These are phyloP conservation scores for Ammodytes marinus DNA, from an alignment of 2,113 vertebrate species.

Conservation along the genomic window DNA sequence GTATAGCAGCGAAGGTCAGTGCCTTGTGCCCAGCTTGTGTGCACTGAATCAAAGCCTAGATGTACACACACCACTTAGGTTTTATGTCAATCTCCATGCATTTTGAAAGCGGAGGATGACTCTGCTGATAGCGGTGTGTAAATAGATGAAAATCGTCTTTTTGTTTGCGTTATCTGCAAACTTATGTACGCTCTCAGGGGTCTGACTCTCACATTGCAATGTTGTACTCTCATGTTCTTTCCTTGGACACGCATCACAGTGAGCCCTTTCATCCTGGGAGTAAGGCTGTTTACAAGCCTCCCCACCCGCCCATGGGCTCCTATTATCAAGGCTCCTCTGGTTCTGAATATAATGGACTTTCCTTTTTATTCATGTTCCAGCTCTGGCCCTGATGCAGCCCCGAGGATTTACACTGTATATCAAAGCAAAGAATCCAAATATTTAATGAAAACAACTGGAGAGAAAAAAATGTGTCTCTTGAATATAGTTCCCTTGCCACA, in stretches of 20 bases:
- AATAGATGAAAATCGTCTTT: conserved; percentile 61
- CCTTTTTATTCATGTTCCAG: conserved; percentile 61
- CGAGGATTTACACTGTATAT: conserved; percentile 42
- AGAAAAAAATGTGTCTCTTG: conserved; percentile 4
- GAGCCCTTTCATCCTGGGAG: conserved; percentile 64
- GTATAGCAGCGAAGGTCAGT: conserved; percentile 71
- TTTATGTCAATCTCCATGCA: conserved; percentile 49
- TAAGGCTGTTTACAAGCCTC: conserved; percentile 63
- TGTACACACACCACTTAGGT: conserved; percentile 53
- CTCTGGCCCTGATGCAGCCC: conserved; percentile 55
- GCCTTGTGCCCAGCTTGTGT: conserved; percentile 53
- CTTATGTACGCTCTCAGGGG: conserved; percentile 49
- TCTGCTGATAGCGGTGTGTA: conserved; percentile 28
- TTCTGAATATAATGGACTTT: conserved; percentile 59
- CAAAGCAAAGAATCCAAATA: conserved; percentile 43
- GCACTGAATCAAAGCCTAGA: conserved; percentile 66
- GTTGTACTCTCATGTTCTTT: conserved; percentile 48
- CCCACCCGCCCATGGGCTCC: conserved; percentile 45
- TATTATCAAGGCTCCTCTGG: conserved; percentile 49
- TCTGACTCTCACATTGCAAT: conserved; percentile 45
- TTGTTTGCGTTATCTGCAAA: conserved; percentile 57
- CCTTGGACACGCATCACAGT: conserved; percentile 65
- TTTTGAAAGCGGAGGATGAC: conserved; percentile 53
- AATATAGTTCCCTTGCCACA: conserved; percentile 22
- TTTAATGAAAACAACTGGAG: conserved; percentile 26